Base-by-base conservation (phyloP, 2,113 vertebrate genomes). In the Excalfactoria chinensis region DNA sequence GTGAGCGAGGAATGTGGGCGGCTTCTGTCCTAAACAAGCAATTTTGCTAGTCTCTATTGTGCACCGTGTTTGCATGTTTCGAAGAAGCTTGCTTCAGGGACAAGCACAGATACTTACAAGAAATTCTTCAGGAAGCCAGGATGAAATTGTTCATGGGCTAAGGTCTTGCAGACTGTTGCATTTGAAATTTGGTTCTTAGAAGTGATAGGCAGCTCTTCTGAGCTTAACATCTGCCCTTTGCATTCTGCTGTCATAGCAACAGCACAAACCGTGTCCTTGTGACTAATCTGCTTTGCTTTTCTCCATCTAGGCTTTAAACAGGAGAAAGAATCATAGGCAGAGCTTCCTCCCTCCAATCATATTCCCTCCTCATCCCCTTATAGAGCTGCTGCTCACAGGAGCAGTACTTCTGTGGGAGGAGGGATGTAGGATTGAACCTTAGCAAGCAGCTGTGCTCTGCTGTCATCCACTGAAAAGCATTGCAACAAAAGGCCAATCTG, bases 231-330 rank as follows among this genome's bases (percentile, higher is more conserved):
- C 70, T 86, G 69, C 73, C 83, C 83, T 92, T 84, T 35, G 66
- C 0, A 1, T 62, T 92, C 62, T 82, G 93, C 72, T 84, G 93
- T 82, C 90, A 51, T 63, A 74, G 90, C 88, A 93, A 72, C 92
- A 78, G 89, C 58, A 84, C 69, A 94, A 94, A 86, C 70, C 78
- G 76, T 34, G 81, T 75, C 77, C 74, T 86, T 53, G 32, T 74
- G 62, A 88, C 73, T 94, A 88, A 95, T 75, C 76, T 2, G 19
- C 48, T 92, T 84, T 86, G 56, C 83, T 92, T 72, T 75, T 30
- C 67, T 93, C 59, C 41, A 40, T 19, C 66, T 69, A 78, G 62
- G 40, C 68, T 94, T 90, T 69, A 88, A 81, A 70, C 49, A 81
- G 79, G 35, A 91, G 66, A 71, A 88, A 60, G 43, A 83, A 51